Evolutionary conservation across 2,797 vertebrate species (phyloP), one percentile per base, ranked within the genome.

Genomic region (Diplodus puntazzo): DNA sequence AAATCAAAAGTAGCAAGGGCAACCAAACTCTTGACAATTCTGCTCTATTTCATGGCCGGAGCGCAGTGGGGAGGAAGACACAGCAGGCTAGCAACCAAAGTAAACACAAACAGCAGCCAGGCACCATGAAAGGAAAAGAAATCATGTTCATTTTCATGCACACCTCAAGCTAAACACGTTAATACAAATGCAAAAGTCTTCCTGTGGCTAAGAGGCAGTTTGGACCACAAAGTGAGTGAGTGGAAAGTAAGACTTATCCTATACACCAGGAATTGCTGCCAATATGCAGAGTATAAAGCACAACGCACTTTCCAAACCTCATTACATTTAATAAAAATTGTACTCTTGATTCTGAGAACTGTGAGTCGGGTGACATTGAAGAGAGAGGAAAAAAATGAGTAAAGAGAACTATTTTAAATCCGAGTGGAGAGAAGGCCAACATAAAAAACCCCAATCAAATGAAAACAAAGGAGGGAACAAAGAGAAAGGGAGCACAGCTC

Each of bases 71-170:
- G 80, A 84, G 81, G 80, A 83, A 82, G 82, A 87, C 77, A 84
- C 73, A 75, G 82, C 73, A 60, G 82, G 84, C 83, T 83, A 83
- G 76, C 83, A 87, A 91, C 89, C 90, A 91, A 94, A 87, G 83
- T 84, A 89, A 90, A 93, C 87, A 92, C 75, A 88, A 87, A 88
- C 84, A 91, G 84, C 79, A 85, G 83, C 81, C 82, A 89, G 86
- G 77, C 67, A 75, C 75, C 69, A 81, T 71, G 76, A 84, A 80
- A 86, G 87, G 81, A 90, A 88, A 88, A 87, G 34, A 87, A 89
- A 88, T 87, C 74, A 84, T 88, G 85, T 86, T 87, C 68, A 85
- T 86, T 91, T 85, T 91, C 65, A 88, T 80, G 69, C 70, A 81
- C 84, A 88, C 82, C 82, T 88, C 73, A 23, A 66, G 68, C 73